Evolutionary conservation across 2,888 invertebrate genomes (phyloP).

Genomic region (Acheta domesticus): DNA sequence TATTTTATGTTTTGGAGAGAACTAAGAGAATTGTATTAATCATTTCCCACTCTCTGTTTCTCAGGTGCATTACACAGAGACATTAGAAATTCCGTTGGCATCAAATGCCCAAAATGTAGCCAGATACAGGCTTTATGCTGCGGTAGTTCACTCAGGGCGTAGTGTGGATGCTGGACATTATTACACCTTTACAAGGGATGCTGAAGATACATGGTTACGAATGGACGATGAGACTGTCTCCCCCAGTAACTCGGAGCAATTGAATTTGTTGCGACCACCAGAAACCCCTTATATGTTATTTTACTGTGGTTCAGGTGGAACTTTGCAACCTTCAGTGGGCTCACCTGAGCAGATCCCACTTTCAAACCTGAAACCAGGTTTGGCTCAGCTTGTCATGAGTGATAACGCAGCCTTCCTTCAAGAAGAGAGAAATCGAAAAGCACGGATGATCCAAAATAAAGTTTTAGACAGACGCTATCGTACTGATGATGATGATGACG

Average conservation of each 20-base stretch:
- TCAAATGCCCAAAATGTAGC: conserved; percentile 26
- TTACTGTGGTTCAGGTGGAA: conserved; percentile 51
- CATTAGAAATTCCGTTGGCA: conserved; percentile 48
- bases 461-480: neutral
- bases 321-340: conserved; percentile 42
- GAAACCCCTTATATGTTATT: conserved; percentile 83
- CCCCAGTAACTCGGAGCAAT: conserved; percentile 50
- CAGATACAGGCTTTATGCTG: conserved; percentile 70
- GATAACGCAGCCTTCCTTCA: conserved; percentile 42
- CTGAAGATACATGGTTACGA: conserved; percentile 66
- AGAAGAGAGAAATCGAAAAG: conserved; percentile 40
- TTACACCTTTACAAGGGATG: conserved; percentile 74
- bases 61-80: conserved; percentile 52
- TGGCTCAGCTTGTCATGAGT: conserved; percentile 43
- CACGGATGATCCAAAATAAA: neutral
- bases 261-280: conserved; percentile 62
- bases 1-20: no score
- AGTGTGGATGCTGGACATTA: conserved; percentile 85
- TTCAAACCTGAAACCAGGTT: conserved; percentile 40
- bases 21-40: no score
- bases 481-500: conserved; percentile 28
- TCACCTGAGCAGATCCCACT: conserved; percentile 34
- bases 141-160: conserved; percentile 79
- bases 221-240: conserved; percentile 75
- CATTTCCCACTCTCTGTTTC: neutral